Percentiles rank a stretch among this genome's conserved stretches.
phyloP scores from a whole-genome alignment of 2,113 vertebrate genomes.

The Hassar affinis region DNA sequence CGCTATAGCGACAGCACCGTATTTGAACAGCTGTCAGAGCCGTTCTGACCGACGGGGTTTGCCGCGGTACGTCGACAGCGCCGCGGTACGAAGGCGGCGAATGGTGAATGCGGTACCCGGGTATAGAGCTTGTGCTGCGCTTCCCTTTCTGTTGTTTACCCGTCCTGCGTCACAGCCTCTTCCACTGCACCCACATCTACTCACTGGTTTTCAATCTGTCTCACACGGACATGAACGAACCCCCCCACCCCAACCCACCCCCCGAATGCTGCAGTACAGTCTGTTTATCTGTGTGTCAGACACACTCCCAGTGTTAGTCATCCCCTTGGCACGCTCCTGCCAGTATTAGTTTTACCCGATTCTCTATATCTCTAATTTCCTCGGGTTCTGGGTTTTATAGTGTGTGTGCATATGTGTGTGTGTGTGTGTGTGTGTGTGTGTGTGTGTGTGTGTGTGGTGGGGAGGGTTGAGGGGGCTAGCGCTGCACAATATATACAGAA shows the following conservation, averaged over 20 bases:
- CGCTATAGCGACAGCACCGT: too few relatives aligned
- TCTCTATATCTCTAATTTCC: background rate
- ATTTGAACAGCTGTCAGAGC: too few relatives aligned
- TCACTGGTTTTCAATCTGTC: conserved; percentile 20
- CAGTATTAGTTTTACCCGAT: conserved; percentile 24
- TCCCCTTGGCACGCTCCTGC: conserved; percentile 4
- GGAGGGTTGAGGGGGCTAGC: background rate
- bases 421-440: background rate
- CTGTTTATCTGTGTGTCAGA: conserved; percentile 13
- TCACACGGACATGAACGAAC: conserved; percentile 35
- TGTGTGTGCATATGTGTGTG: background rate
- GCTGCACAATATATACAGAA: conserved; percentile 23
- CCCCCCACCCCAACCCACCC: too few relatives aligned
- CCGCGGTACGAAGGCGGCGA: too few relatives aligned
- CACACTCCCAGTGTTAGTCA: background rate
- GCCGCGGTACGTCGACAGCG: too few relatives aligned
- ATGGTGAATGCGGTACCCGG: too few relatives aligned
- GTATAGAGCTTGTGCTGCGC: too few relatives aligned
- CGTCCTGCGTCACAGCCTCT: conserved; percentile 5
- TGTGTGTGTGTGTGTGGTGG: background rate
- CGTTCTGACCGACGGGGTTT: too few relatives aligned
- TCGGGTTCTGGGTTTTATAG: background rate
- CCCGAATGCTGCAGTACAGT: conserved; percentile 31
- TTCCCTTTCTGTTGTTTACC: too few relatives aligned
- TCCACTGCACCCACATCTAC: conserved; percentile 26